Evolutionary conservation across 2,113 vertebrate genomes (phyloP), one percentile per base, ranked within the genome.

Genomic region (Desmodus rotundus): DNA sequence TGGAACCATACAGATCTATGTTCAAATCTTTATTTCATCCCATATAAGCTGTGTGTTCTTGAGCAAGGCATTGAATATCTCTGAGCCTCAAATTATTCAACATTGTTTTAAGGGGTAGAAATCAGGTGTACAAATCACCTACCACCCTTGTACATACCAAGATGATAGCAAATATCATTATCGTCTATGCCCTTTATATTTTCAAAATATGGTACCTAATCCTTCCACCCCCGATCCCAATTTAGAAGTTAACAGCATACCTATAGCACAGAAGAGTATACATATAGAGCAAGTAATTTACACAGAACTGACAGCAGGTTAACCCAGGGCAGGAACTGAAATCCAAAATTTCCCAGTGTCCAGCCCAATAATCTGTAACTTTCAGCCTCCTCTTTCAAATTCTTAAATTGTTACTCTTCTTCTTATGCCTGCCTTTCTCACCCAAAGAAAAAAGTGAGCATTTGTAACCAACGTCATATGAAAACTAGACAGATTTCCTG

Each of bases 401-500:
- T 89, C 36, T 82, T 76, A 93, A 91, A 58, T 41, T 93, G 65
- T 82, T 80, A 8, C 20, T 93, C 81, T 67, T 93, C 38, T 88
- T 63, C 70, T 67, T 68, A 95, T 92, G 33, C 81, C 50, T 83
- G 33, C 54, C 70, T 76, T 97, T 95, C 82, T 97, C 91, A 47
- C 58, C 38, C 74, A 81, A 68, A 94, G 63, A 95, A 95, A 63
- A 93, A 91, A 96, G 76, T 45, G 36, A 98, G 80, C 16, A 77
- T 65, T 93, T 93, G 19, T 90, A 94, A 94, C 47, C 94, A 95
- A 94, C 78, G 81, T 96, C 87, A 96, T 77, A 97, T 91, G 87
- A 97, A 93, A 96, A 95, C 93, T 67, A 96, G 84, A 95, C 94
- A 96, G 92, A 97, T 95, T 97, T 95, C 70, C 87, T 61, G 89